Evolutionary conservation across 2,113 vertebrate species (phyloP).

Genomic region (Heterocephalus glaber): DNA sequence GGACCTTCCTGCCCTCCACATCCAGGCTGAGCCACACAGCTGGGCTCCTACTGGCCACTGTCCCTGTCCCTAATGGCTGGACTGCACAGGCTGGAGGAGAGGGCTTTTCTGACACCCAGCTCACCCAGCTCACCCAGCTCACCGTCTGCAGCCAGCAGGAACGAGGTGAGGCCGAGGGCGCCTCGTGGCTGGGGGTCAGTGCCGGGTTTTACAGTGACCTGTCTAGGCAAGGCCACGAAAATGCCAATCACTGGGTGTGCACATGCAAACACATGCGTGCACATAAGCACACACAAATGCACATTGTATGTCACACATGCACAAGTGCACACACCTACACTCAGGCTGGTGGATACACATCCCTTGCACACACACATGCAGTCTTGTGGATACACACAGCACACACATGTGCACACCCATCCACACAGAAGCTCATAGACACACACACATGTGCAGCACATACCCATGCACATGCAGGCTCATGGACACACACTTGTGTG

Average conservation of each 20-base stretch:
- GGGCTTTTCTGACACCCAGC: background rate
- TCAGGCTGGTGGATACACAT: background rate
- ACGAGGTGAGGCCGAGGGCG: background rate
- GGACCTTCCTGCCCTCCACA: background rate
- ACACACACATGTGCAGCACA: background rate
- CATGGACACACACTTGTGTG: background rate
- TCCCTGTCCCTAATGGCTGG: background rate
- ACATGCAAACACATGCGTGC: background rate
- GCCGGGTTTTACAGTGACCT: background rate
- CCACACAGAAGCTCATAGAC: background rate
- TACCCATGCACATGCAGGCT: fast-evolving
- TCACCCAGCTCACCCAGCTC: fast-evolving
- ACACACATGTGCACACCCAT: background rate
- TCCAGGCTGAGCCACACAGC: background rate
- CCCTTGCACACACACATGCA: background rate
- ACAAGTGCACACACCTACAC: background rate
- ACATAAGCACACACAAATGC: background rate
- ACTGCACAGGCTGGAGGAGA: background rate
- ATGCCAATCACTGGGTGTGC: background rate
- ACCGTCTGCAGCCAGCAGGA: background rate
- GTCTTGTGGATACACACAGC: background rate
- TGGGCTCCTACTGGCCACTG: background rate
- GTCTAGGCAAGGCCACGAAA: background rate
- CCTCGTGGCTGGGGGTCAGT: fast-evolving
- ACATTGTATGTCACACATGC: too few relatives aligned